A percentile compares a stretch with the other conserved stretches of the same genome.
Conservation (phyloP, 2,888 invertebrate species). For the Odontothrips loti region DNA sequence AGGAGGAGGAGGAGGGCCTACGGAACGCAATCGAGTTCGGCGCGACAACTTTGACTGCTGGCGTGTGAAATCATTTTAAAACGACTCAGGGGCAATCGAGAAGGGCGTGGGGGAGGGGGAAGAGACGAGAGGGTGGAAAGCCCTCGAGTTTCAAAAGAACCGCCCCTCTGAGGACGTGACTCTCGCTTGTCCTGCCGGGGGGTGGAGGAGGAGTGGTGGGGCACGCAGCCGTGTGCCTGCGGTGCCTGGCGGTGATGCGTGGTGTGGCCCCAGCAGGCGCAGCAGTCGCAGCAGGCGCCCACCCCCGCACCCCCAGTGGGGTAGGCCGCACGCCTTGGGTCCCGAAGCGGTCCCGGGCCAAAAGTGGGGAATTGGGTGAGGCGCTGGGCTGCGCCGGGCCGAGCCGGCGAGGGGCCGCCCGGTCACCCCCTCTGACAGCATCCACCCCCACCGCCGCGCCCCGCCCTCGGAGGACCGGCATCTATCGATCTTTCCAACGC, state of each 20-base stretch:
- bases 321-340: not conserved
- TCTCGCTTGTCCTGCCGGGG: no score
- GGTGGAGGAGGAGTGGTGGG: not conserved
- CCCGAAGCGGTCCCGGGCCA: not conserved
- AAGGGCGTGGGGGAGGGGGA: no score
- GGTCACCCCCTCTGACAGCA: no score
- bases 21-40: not conserved
- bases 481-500: no score
- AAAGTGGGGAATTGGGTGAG: slow-evolving; percentile 11
- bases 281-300: no score
- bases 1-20: not conserved
- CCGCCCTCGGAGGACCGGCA: no score
- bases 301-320: not conserved
- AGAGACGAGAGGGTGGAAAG: not conserved
- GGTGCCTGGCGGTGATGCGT: no score
- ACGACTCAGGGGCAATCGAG: not conserved
- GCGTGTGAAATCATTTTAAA: not conserved
- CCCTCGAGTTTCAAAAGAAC: not conserved
- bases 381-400: not conserved
- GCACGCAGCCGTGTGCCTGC: not conserved
- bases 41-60: not conserved
- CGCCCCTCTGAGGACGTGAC: not conserved
- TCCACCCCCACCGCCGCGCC: no score
- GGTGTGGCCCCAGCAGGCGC: no score
- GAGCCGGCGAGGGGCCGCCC: no score